Conservation (phyloP, 2,797 vertebrate genomes). For the Sphaeramia orbicularis region DNA sequence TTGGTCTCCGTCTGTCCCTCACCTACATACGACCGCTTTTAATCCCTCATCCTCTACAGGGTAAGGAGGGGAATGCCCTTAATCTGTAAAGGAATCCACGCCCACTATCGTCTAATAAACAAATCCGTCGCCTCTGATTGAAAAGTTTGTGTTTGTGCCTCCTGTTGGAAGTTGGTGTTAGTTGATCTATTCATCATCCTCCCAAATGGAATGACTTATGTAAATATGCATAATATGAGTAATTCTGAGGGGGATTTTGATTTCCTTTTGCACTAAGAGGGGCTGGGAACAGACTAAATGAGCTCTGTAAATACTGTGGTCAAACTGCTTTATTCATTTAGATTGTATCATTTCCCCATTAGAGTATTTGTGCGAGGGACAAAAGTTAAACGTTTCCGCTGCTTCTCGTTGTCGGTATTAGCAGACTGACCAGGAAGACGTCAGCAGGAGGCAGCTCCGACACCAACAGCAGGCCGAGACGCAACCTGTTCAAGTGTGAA, state of each 20-base stretch:
- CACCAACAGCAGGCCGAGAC: background rate
- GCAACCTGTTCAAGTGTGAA: conserved; percentile 36
- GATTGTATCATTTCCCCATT: too few species aligned
- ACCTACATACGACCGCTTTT: conserved; percentile 35
- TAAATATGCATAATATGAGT: too few species aligned
- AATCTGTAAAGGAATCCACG: conserved; percentile 40
- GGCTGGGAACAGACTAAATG: too few species aligned
- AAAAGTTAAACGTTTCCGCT: background rate
- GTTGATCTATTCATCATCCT: conserved; percentile 26
- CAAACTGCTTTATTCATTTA: too few species aligned
- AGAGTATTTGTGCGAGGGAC: too few species aligned
- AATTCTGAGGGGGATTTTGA: background rate
- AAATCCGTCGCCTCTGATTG: background rate
- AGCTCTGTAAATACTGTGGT: too few species aligned
- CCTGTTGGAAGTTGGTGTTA: background rate
- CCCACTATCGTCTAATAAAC: too few species aligned
- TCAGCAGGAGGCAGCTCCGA: conserved; percentile 36
- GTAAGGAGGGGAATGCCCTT: conserved; percentile 29
- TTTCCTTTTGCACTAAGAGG: background rate
- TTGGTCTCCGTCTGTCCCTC: conserved; percentile 6
- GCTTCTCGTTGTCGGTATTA: conserved; percentile 22
- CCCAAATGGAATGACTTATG: conserved; percentile 13
- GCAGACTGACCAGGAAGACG: conserved; percentile 45
- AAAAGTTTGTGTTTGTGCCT: conserved; percentile 24
- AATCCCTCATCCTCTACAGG: conserved; percentile 30